phyloP scores from a whole-genome alignment of 2,113 vertebrate genomes.

The Proteles cristata region DNA sequence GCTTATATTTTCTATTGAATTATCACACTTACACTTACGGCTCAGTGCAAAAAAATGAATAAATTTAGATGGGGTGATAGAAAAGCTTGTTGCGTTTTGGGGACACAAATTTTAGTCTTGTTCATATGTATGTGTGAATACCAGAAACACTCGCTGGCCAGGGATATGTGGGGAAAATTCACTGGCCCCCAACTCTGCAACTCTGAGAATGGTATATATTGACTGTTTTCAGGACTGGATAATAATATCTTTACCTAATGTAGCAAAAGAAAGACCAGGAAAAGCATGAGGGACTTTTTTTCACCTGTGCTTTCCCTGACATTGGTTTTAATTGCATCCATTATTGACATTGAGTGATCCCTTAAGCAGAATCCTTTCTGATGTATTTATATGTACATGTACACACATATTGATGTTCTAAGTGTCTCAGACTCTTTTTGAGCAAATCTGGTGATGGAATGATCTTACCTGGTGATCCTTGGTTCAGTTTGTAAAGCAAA shows the following conservation, averaged over 20 bases:
- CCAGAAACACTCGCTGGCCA: neutral
- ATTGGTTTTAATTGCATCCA: neutral
- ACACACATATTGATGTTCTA: neutral
- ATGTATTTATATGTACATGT: neutral
- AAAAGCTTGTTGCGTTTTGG: neutral
- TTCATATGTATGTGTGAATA: neutral
- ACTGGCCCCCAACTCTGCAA: neutral
- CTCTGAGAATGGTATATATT: neutral
- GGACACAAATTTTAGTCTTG: neutral
- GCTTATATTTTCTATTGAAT: neutral
- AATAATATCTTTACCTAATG: neutral
- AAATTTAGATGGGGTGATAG: neutral
- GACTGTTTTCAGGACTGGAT: neutral
- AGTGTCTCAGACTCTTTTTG: neutral
- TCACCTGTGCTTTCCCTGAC: neutral
- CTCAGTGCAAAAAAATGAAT: neutral
- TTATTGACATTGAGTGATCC: neutral
- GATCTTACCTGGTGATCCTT: neutral
- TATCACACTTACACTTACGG: neutral
- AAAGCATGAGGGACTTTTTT: neutral
- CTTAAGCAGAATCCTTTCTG: neutral
- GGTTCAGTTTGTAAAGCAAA: conserved; percentile 16
- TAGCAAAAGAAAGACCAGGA: neutral
- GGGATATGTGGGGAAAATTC: neutral
- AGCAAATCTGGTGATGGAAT: neutral